Base-by-base conservation (phyloP, 2,797 vertebrate genomes). In the Nasua narica region DNA sequence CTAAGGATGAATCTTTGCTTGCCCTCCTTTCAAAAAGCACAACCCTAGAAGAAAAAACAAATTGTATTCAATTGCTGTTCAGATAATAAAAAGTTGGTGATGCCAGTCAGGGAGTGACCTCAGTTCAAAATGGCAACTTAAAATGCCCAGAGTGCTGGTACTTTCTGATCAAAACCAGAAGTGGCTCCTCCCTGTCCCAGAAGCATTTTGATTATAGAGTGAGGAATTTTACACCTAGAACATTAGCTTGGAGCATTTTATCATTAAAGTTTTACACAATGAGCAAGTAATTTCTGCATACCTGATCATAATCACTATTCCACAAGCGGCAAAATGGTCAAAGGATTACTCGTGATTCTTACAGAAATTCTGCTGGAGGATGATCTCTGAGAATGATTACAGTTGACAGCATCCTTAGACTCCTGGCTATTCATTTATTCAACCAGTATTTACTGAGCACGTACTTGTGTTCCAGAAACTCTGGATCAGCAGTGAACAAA, bases 221-320 rank as follows among this genome's bases (percentile, higher is more conserved):
- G 29, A 25, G 27, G 14, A 56, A 23, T 52, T 92, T 67, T 46
- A 4, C 2, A 0, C 29, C 70, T 3, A 54, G 35, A 67, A 56
- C 9, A 37, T 43, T 82, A 50, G 11, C 56, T 83, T 40, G 3
- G 13, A 87, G 69, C 10, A 87, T 70, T 95, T 84, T 91, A 29
- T 67, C 52, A 32, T 81, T 79, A 60, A 90, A 19, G 7, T 67
- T 97, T 83, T 85, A 62, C 13, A 89, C 60, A 91, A 92, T 74
- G 50, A 86, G 37, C 1, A 48, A 77, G 32, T 76, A 46, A 93
- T 91, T 77, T 93, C 77, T 77, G 13, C 46, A 74, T 72, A 69
- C 54, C 62, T 88, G 54, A 43, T 54, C 85, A 78, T 76, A 94
- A 82, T 90, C 87, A 65, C 35, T 40, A 56, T 92, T 93, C 82